A percentile compares a stretch with the other conserved stretches of the same genome.
These are phyloP conservation scores for Lithobates pipiens DNA, from an alignment of 2,797 vertebrate genomes.

Conservation along the genomic window DNA sequence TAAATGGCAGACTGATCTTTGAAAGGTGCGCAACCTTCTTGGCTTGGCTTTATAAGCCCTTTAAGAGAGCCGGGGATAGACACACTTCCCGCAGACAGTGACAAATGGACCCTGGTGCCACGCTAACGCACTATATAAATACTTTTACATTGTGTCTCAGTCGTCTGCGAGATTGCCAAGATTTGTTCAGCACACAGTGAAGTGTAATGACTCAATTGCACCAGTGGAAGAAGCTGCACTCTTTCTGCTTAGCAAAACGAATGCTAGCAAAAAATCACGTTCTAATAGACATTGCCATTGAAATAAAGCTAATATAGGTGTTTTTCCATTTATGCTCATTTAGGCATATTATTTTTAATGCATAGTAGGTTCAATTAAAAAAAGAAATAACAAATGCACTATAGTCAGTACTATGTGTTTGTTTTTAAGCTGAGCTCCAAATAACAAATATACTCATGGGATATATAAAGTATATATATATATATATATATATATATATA, in stretches of 20 bases:
- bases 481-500: too few relatives aligned
- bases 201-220: constrained; percentile 59
- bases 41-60: constrained; percentile 55
- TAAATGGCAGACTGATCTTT: constrained; percentile 61
- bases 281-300: too few relatives aligned
- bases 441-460: too few relatives aligned
- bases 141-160: constrained; percentile 56
- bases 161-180: constrained; percentile 57
- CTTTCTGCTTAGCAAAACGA: constrained; percentile 34
- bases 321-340: too few relatives aligned
- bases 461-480: too few relatives aligned
- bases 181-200: constrained; percentile 60
- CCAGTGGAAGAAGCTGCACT: constrained; percentile 33
- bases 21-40: constrained; percentile 52
- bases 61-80: constrained; percentile 56
- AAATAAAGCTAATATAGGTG: too few relatives aligned
- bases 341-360: too few relatives aligned
- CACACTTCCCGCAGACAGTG: constrained; percentile 60
- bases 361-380: too few relatives aligned
- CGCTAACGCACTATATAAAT: constrained; percentile 59
- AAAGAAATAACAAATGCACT: too few relatives aligned
- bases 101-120: constrained; percentile 52
- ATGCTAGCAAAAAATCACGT: background rate
- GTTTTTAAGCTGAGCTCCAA: too few relatives aligned
- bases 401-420: too few relatives aligned